Evolutionary conservation across 2,113 vertebrate species (phyloP).

Genomic region (Phylloscopus trochiloides): DNA sequence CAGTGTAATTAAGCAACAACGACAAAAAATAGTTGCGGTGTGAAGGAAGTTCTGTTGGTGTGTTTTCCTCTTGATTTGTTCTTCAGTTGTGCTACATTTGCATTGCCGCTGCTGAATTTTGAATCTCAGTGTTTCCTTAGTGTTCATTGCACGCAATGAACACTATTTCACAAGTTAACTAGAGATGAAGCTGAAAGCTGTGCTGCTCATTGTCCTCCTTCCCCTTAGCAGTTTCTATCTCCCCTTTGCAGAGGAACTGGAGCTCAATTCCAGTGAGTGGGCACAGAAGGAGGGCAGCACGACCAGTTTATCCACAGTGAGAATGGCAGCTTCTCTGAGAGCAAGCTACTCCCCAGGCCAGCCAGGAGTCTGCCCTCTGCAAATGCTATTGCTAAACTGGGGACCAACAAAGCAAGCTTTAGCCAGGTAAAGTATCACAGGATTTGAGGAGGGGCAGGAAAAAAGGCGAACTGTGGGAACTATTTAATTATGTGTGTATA

Average conservation of each 20-base stretch:
- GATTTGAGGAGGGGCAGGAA: neutral
- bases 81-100: fast-evolving
- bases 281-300: neutral
- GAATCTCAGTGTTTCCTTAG: neutral
- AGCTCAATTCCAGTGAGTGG: fast-evolving
- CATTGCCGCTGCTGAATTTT: neutral
- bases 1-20: neutral
- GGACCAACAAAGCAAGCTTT: neutral
- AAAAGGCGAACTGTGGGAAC: neutral
- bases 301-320: fast-evolving
- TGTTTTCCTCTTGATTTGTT: neutral
- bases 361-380: neutral
- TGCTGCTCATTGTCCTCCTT: neutral
- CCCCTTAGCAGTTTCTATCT: neutral
- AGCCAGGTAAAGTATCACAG: neutral
- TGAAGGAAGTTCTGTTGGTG: neutral
- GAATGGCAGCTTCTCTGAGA: fast-evolving
- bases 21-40: neutral
- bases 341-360: neutral
- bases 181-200: neutral
- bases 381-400: fast-evolving
- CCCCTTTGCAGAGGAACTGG: neutral
- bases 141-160: neutral
- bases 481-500: neutral
- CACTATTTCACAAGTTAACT: neutral